These are phyloP conservation scores for Myripristis murdjan DNA, from an alignment of 2,797 vertebrate species.

Conservation along the genomic window DNA sequence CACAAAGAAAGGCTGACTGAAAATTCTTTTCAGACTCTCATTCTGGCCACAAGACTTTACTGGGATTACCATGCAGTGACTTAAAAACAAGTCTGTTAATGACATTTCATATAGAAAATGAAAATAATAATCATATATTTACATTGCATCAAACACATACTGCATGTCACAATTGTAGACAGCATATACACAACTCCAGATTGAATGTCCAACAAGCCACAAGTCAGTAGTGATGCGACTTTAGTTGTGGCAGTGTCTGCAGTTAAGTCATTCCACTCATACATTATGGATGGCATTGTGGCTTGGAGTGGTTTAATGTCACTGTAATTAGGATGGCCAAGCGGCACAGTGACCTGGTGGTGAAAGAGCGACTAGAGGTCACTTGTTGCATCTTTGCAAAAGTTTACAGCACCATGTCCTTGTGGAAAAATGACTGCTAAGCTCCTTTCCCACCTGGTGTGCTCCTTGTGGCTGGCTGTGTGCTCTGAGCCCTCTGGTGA, in stretches of 20 bases:
- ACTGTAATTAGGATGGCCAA: no score
- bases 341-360: no score
- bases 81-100: conserved; percentile 5
- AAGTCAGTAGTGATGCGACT: neutral
- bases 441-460: no score
- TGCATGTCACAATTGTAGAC: conserved; percentile 15
- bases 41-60: neutral
- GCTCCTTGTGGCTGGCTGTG: no score
- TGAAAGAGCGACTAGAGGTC: no score
- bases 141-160: conserved; percentile 13
- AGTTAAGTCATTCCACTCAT: no score
- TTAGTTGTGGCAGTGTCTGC: neutral
- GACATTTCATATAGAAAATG: conserved; percentile 15
- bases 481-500: neutral
- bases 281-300: no score
- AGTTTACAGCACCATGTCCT: neutral
- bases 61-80: neutral
- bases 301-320: no score
- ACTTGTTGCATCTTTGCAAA: no score
- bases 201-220: neutral
- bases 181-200: conserved; percentile 27
- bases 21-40: neutral
- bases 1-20: neutral
- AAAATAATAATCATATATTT: conserved; percentile 36
- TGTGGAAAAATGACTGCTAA: neutral